Evolutionary conservation across 1,140 invertebrate genomes (phyloP).

Genomic region (Pseudomyrmex cubaensis): DNA sequence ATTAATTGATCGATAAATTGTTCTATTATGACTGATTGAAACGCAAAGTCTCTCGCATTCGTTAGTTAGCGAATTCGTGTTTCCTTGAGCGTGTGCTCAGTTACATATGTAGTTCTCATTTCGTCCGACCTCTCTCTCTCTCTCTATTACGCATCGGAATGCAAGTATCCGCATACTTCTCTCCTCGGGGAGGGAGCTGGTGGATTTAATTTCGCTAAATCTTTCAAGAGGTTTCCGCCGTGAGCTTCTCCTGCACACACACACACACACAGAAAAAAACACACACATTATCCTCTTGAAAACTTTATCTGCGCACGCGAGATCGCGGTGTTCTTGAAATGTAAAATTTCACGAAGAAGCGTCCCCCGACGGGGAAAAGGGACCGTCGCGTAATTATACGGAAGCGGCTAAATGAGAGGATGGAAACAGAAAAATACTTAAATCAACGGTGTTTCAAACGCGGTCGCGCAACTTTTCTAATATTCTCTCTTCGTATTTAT

Average conservation of each 20-base stretch:
- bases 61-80: too few species aligned
- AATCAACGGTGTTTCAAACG: slow-evolving; percentile 19
- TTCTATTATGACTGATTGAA: too few species aligned
- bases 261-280: neutral
- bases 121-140: neutral
- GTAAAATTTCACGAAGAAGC: slow-evolving; percentile 5
- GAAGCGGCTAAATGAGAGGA: neutral
- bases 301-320: slow-evolving; percentile 8
- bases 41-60: too few species aligned
- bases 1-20: too few species aligned
- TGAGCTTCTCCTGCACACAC: neutral
- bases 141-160: slow-evolving; percentile 13
- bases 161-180: slow-evolving; percentile 18
- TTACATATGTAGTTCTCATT: neutral
- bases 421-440: neutral
- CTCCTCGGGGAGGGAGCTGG: too few species aligned
- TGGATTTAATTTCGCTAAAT: slow-evolving; percentile 41
- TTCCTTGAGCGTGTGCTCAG: too few species aligned
- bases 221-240: slow-evolving; percentile 11
- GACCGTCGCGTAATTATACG: slow-evolving; percentile 23
- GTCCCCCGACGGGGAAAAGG: too few species aligned
- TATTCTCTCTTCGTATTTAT: slow-evolving; percentile 41
- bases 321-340: slow-evolving; percentile 3
- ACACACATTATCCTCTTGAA: slow-evolving; percentile 23
- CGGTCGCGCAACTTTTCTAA: slow-evolving; percentile 46